Percentiles rank a stretch among this genome's conserved stretches.
Conservation (phyloP, 2,113 vertebrate species). For the Fregetta grallaria region DNA sequence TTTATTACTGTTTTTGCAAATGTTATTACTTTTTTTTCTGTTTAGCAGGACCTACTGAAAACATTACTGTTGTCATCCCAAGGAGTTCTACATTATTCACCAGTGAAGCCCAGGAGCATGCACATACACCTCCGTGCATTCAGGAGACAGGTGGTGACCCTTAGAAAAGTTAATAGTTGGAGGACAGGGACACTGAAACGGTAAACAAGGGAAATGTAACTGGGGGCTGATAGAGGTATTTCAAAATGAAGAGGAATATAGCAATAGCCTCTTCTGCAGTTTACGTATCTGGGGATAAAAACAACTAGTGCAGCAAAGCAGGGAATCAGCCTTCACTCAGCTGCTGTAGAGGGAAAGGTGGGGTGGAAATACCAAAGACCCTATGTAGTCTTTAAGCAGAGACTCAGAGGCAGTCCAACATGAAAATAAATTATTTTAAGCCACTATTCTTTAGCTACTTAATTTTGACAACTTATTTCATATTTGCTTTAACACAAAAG, state of each 20-base stretch:
- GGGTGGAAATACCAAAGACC: background rate
- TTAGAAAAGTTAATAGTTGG: background rate
- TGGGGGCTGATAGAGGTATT: background rate
- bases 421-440: conserved; percentile 29
- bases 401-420: background rate
- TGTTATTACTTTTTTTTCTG: background rate
- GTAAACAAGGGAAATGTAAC: background rate
- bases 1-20: background rate
- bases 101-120: background rate
- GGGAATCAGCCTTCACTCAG: background rate
- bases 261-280: background rate
- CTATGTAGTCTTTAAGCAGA: background rate
- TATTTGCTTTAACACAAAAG: conserved; percentile 16
- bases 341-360: background rate
- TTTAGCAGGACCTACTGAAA: background rate
- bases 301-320: background rate
- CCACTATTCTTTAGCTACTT: background rate
- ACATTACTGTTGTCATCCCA: background rate
- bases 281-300: background rate
- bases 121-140: background rate
- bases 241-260: background rate
- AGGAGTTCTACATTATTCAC: background rate
- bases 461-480: conserved; percentile 38
- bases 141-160: background rate
- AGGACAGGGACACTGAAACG: background rate